These are phyloP conservation scores for Pluvianellus socialis DNA, from an alignment of 2,113 vertebrate species.

Conservation along the genomic window DNA sequence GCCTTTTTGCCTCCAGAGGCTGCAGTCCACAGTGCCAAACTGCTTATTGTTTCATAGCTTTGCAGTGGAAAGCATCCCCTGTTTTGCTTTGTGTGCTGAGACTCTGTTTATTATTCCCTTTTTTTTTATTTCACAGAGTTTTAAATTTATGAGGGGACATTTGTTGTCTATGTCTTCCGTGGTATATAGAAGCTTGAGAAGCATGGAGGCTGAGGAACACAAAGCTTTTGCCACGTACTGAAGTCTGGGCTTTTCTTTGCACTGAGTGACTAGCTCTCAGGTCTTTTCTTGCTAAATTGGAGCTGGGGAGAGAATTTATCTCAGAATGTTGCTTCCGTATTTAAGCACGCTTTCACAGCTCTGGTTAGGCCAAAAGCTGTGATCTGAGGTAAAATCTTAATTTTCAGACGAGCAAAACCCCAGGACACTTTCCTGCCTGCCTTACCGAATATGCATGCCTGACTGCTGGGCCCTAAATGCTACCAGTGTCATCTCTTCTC, in stretches of 20 bases:
- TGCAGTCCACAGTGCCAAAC: background rate
- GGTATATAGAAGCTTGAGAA: background rate
- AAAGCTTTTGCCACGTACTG: background rate
- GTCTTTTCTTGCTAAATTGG: background rate
- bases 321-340: background rate
- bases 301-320: background rate
- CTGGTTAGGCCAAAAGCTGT: background rate
- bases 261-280: background rate
- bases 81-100: background rate
- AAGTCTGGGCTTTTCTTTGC: background rate
- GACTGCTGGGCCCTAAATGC: background rate
- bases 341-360: background rate
- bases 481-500: background rate
- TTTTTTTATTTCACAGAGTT: background rate
- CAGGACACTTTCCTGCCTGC: background rate
- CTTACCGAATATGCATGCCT: rapidly evolving
- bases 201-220: background rate
- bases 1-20: background rate
- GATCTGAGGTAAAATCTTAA: background rate
- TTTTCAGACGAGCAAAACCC: background rate
- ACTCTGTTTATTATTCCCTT: background rate
- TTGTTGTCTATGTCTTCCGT: background rate
- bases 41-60: background rate
- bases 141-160: background rate
- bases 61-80: background rate